Evolutionary conservation across 2,888 invertebrate genomes (phyloP), one percentile per base, ranked within the genome.

Genomic region (Drosophila ezoana): DNA sequence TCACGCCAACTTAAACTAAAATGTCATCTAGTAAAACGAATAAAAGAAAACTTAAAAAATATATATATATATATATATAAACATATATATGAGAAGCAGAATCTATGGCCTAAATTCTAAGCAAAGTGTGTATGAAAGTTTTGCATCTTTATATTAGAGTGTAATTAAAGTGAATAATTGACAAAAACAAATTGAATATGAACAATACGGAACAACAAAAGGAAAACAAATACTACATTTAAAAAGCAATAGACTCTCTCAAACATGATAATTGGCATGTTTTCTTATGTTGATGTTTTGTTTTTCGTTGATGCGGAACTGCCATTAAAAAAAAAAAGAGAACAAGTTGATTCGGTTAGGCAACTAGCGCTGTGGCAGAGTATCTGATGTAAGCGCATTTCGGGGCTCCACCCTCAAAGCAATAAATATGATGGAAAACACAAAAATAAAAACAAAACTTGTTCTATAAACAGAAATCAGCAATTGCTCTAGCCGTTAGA

Each of bases 61-160:
- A 51, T 2, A 38, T 16, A 14, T 23, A 40, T 28, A 16, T n/a
- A n/a, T n/a, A 14, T 43, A 14, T 43, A 23, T n/a, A 3, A 9
- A n/a, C 11, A 47, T 32, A 23, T 57, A 66, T 47, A 57, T 54
- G 45, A 52, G 52, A 44, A 74, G 66, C 66, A 53, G 54, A 71
- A 74, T 69, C 76, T 74, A 85, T 69, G 76, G 71, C 69, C 80
- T 82, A 85, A 74, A 73, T 75, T 73, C 75, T 77, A 85, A 85
- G 79, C 68, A 75, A 72, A 65, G 88, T 82, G 83, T 78, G 76
- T 76, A 75, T 69, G 79, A 84, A 83, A 68, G 79, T 86, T 85
- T 86, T 86, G 85, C 85, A 86, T 86, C 89, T 86, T 86, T 89
- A 88, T 88, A 81, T 88, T 83, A 83, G 79, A 73, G 76, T 81